These are phyloP conservation scores for Serinus canaria DNA, from an alignment of 2,113 vertebrate genomes.

Conservation along the genomic window DNA sequence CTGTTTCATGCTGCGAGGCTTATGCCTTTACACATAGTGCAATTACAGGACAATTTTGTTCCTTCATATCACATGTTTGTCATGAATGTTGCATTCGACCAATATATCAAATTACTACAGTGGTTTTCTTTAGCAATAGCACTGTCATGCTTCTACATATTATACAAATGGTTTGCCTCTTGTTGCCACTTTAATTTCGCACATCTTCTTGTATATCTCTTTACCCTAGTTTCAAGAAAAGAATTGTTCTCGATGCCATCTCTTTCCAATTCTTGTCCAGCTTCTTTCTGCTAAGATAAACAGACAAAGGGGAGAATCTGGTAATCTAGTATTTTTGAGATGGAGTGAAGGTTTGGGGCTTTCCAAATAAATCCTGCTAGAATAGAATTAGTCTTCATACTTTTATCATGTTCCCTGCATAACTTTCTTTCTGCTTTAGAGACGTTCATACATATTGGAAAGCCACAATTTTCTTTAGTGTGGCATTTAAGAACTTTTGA, in stretches of 20 bases:
- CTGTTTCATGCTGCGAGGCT: not conserved
- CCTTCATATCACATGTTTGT: accelerated
- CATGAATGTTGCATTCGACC: not conserved
- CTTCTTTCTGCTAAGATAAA: not conserved
- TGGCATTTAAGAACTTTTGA: not conserved
- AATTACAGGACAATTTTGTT: not conserved
- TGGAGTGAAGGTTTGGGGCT: not conserved
- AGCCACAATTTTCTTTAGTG: not conserved
- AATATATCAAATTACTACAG: not conserved
- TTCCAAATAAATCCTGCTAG: not conserved
- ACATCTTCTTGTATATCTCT: not conserved
- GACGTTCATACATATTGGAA: accelerated
- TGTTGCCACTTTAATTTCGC: not conserved
- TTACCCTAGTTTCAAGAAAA: not conserved
- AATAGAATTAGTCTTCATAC: not conserved
- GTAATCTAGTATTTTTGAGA: not conserved
- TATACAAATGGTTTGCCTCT: not conserved
- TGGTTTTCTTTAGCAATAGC: not conserved
- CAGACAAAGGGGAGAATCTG: not conserved
- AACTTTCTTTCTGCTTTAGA: not conserved
- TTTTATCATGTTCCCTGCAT: accelerated
- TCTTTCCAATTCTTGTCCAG: not conserved
- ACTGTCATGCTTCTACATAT: accelerated
- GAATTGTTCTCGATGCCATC: not conserved
- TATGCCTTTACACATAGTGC: not conserved